These are phyloP conservation scores for Brachyalestes nurse DNA, from an alignment of 2,797 vertebrate genomes.

Conservation along the genomic window DNA sequence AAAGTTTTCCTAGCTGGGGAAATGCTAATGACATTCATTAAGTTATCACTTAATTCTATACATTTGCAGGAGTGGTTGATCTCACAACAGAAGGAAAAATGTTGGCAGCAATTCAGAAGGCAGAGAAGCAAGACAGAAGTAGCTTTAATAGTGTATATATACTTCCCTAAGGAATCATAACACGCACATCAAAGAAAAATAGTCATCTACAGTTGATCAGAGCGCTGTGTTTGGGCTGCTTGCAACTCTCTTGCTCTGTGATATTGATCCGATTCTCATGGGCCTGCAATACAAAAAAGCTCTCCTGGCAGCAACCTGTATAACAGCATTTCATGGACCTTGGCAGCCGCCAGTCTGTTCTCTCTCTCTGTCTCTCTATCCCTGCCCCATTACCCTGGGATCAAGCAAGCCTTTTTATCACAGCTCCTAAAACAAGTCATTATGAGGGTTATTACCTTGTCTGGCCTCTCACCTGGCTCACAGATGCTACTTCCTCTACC, in stretches of 20 bases:
- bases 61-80: not conserved
- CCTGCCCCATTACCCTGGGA: slow-evolving; percentile 37
- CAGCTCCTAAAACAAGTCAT: slow-evolving; percentile 54
- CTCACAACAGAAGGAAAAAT: not conserved
- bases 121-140: not conserved
- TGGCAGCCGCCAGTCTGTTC: slow-evolving; percentile 27
- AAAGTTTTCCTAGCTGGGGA: not conserved
- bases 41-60: slow-evolving; percentile 1
- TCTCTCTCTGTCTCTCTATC: not conserved
- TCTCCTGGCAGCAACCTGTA: slow-evolving; percentile 40
- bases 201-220: slow-evolving; percentile 17
- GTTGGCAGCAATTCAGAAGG: not conserved
- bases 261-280: slow-evolving; percentile 45
- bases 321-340: slow-evolving; percentile 38
- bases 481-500: slow-evolving; percentile 7
- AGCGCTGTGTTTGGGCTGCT: slow-evolving; percentile 10
- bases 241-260: slow-evolving; percentile 24
- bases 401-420: slow-evolving; percentile 53
- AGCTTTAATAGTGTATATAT: slow-evolving; percentile 18
- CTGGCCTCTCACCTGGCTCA: slow-evolving; percentile 44
- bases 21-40: not conserved
- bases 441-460: slow-evolving; percentile 44
- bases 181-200: slow-evolving; percentile 11
- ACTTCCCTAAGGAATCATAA: slow-evolving; percentile 19
- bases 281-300: slow-evolving; percentile 31